A percentile compares a stretch with the other conserved stretches of the same genome.
phyloP scores from a whole-genome alignment of 2,797 vertebrate genomes.

The Onychomys torridus region DNA sequence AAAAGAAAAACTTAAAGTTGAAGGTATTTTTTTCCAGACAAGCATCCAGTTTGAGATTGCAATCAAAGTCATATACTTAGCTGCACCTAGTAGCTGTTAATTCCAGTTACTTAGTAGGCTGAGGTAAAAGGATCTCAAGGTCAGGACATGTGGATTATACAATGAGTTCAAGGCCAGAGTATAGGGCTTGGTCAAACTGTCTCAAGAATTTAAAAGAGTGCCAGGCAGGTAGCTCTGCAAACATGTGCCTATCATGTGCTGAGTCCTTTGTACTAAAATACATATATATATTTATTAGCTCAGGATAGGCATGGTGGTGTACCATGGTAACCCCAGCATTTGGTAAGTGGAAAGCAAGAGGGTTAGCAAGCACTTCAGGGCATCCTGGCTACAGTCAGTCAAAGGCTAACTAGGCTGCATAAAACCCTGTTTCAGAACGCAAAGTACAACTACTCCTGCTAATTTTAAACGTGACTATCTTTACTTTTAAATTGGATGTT shows the following conservation, averaged over 20 bases:
- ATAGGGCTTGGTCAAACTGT: neutral
- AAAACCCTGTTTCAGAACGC: neutral
- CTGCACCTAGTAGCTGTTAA: neutral
- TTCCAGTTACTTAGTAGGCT: neutral
- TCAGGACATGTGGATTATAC: neutral
- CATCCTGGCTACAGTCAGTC: neutral
- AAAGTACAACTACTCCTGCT: no score
- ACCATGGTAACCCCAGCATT: neutral
- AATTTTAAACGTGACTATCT: neutral
- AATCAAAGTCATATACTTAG: constrained; percentile 8
- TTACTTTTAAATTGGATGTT: neutral
- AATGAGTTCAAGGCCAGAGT: neutral
- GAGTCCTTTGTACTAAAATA: neutral
- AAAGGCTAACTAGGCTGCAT: neutral
- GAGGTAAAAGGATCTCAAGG: neutral
- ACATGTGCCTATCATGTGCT: neutral
- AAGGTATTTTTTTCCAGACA: constrained; percentile 85
- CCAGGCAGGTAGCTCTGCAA: neutral
- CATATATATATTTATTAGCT: no score
- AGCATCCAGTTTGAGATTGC: neutral
- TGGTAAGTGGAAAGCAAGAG: neutral
- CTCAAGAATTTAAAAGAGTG: neutral
- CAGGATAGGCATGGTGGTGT: neutral
- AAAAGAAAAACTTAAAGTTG: constrained; percentile 90
- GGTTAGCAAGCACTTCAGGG: neutral